A percentile compares a stretch with the other conserved stretches of the same genome.
phyloP scores from a whole-genome alignment of 1,140 invertebrate species.

The Drosophila baimaii region DNA sequence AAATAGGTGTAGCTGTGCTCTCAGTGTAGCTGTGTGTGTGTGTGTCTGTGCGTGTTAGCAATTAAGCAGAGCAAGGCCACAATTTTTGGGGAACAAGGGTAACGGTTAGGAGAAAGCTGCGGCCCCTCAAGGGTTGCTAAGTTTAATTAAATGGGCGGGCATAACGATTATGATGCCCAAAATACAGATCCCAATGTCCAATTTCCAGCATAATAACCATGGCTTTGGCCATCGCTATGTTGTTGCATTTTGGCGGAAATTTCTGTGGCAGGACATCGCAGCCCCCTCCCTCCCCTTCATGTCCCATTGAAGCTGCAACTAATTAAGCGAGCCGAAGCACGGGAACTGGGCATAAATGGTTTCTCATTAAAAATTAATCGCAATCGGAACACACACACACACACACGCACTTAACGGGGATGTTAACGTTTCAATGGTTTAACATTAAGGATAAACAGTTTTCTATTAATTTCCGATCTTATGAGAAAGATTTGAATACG shows the following conservation, averaged over 20 bases:
- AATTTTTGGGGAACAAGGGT: conserved; percentile 17
- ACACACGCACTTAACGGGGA: background rate
- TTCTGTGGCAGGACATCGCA: background rate
- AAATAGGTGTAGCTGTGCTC: too few relatives aligned
- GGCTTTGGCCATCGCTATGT: background rate
- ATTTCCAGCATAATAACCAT: conserved; percentile 24
- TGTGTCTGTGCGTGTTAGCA: conserved; percentile 45
- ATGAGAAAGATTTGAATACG: too few relatives aligned
- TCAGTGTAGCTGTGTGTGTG: background rate
- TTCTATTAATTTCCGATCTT: too few relatives aligned
- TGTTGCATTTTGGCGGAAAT: conserved; percentile 15
- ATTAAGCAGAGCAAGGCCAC: conserved; percentile 65
- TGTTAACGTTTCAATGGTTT: background rate
- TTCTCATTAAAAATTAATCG: conserved; percentile 68
- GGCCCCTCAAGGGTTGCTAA: conserved; percentile 49
- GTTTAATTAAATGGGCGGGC: conserved; percentile 64
- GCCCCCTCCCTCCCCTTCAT: conserved; percentile 1
- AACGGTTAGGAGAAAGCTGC: background rate
- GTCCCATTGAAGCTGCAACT: conserved; percentile 47
- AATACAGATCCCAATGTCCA: background rate
- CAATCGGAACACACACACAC: conserved; percentile 24
- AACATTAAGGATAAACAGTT: background rate
- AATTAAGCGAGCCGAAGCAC: conserved; percentile 54
- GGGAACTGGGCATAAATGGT: conserved; percentile 48
- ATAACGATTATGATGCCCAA: conserved; percentile 52